phyloP scores from a whole-genome alignment of 2,888 invertebrate species.

The Bellardia bayeri region DNA sequence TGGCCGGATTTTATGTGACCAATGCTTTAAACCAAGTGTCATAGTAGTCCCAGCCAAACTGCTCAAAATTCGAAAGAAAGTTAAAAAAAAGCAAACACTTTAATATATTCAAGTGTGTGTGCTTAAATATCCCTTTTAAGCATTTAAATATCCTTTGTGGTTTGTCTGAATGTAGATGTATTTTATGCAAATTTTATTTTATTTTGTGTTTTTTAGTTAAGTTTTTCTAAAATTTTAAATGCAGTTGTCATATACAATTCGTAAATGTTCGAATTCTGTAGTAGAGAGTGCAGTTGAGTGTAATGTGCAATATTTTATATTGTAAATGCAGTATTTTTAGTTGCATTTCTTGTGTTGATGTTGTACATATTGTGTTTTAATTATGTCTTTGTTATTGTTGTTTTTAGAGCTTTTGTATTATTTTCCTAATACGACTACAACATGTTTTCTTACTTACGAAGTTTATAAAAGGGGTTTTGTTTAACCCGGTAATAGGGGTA shows the following conservation, averaged over 20 bases:
- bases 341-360: constrained; percentile 35
- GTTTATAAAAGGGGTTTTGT: not conserved
- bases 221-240: constrained; percentile 47
- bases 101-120: not conserved
- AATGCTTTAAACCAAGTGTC: no score
- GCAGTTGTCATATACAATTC: constrained; percentile 60
- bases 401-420: constrained; percentile 19
- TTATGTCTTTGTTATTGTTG: constrained; percentile 25
- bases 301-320: constrained; percentile 38
- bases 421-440: constrained; percentile 11
- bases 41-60: no score
- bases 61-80: no score
- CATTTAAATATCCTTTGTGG: constrained; percentile 38
- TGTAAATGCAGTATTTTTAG: constrained; percentile 38
- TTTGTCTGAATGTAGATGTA: not conserved
- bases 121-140: constrained; percentile 28
- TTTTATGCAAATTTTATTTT: constrained; percentile 15
- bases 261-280: not conserved
- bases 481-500: constrained; percentile 17
- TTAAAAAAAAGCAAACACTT: no score
- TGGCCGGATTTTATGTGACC: no score
- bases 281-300: not conserved
- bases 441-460: constrained; percentile 8
- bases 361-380: constrained; percentile 14
- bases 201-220: constrained; percentile 11